Percentiles rank a stretch among this genome's conserved stretches.
Evolutionary conservation across 2,797 vertebrate genomes (phyloP).

Genomic region (Ctenochaetus hawaiiensis): DNA sequence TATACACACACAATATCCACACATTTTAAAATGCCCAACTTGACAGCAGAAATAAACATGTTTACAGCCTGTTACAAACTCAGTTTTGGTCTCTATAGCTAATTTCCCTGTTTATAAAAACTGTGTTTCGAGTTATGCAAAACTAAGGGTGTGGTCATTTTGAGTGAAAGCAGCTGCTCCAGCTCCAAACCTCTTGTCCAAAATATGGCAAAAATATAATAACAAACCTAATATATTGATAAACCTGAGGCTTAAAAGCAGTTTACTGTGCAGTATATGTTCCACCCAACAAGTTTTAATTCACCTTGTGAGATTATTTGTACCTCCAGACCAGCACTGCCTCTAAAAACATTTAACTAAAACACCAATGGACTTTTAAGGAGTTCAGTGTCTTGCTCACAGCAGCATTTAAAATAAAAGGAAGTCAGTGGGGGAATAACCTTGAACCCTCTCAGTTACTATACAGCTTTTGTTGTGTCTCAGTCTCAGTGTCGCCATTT

Average conservation of each 20-base stretch:
- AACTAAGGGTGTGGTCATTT: no score
- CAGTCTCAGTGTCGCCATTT: constrained; percentile 11
- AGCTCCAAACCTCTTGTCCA: no score
- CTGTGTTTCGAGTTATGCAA: no score
- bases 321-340: constrained; percentile 36
- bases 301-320: constrained; percentile 31
- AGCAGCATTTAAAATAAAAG: constrained; percentile 25
- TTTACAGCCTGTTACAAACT: not conserved
- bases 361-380: constrained; percentile 4
- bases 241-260: no score
- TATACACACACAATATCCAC: not conserved
- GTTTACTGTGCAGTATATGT: not conserved
- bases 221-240: no score
- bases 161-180: no score
- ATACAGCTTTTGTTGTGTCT: constrained; percentile 52
- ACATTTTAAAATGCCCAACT: no score
- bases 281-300: constrained; percentile 24
- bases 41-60: not conserved
- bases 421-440: not conserved
- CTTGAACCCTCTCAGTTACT: not conserved
- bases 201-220: no score
- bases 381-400: constrained; percentile 5
- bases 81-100: no score
- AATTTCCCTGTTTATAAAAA: no score
- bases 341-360: constrained; percentile 33